These are phyloP conservation scores for Meloidogyne hapla DNA, from an alignment of 1,140 invertebrate genomes.

Conservation along the genomic window DNA sequence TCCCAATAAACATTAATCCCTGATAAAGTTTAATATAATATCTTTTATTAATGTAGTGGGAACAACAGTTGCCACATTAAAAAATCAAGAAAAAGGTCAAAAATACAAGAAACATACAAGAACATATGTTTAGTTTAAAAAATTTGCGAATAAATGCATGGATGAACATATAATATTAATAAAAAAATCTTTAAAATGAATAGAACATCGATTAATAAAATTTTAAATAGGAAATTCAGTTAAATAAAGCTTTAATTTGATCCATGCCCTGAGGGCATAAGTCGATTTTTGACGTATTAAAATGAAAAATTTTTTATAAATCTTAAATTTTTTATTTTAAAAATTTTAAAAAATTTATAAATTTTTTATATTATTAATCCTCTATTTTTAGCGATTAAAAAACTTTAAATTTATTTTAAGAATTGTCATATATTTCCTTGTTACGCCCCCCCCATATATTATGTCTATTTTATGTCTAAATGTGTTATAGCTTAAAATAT, in stretches of 20 bases:
- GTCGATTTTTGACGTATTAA: background rate
- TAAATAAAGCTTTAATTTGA: too few relatives aligned
- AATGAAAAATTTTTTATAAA: background rate
- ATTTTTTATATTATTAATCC: too few relatives aligned
- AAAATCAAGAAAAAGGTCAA: background rate
- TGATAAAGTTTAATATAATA: background rate
- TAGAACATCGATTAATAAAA: background rate
- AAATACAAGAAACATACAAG: too few relatives aligned
- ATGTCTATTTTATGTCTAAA: background rate
- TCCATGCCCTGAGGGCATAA: background rate
- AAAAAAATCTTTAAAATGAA: background rate
- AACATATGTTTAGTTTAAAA: background rate
- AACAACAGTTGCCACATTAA: background rate
- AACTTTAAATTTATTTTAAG: background rate
- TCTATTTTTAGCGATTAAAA: background rate
- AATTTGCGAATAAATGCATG: background rate
- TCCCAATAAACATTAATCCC: background rate
- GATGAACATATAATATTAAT: background rate
- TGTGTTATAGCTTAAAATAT: background rate
- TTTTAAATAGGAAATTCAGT: background rate
- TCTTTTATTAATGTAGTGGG: background rate
- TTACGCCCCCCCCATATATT: background rate
- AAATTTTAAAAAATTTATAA: too few relatives aligned
- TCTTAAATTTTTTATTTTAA: too few relatives aligned
- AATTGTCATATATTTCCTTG: background rate